phyloP scores from a whole-genome alignment of 2,888 invertebrate species.

The Mallateleia sp. region DNA sequence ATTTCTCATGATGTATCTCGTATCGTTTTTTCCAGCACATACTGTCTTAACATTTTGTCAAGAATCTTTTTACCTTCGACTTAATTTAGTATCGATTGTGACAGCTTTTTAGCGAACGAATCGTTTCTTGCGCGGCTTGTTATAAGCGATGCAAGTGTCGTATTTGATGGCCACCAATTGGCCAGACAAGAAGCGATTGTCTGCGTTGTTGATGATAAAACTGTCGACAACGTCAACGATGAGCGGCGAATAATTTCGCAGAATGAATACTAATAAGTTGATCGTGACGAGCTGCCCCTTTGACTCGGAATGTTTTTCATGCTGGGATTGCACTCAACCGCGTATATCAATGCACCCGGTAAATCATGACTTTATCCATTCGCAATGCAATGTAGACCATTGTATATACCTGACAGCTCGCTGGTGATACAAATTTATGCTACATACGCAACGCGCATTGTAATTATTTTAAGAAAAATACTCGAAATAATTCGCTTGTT shows the following conservation, averaged over 20 bases:
- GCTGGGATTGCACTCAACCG: conserved; percentile 74
- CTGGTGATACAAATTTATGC: conserved; percentile 56
- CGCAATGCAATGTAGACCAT: conserved; percentile 52
- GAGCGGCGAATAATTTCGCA: conserved; percentile 75
- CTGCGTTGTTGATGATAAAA: conserved; percentile 74
- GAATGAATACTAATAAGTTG: conserved; percentile 78
- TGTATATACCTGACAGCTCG: conserved; percentile 44
- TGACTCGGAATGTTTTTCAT: conserved; percentile 80
- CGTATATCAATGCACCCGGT: conserved; percentile 75
- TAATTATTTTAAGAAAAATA: conserved; percentile 27
- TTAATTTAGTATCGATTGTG: conserved; percentile 35
- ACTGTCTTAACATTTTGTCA: not conserved
- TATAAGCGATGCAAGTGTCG: conserved; percentile 54
- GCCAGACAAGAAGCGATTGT: conserved; percentile 83
- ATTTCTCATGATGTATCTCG: not conserved
- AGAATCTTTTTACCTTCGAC: not conserved
- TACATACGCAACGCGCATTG: conserved; percentile 21
- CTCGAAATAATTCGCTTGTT: not conserved
- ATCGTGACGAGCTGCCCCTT: conserved; percentile 43
- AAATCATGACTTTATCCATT: conserved; percentile 72
- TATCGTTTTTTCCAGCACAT: not conserved
- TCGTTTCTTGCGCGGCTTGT: conserved; percentile 40
- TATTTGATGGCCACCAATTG: conserved; percentile 77
- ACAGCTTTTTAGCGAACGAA: conserved; percentile 32
- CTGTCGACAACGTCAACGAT: conserved; percentile 66